Conservation (phyloP, 2,113 vertebrate species). For the Hystrix brachyura region DNA sequence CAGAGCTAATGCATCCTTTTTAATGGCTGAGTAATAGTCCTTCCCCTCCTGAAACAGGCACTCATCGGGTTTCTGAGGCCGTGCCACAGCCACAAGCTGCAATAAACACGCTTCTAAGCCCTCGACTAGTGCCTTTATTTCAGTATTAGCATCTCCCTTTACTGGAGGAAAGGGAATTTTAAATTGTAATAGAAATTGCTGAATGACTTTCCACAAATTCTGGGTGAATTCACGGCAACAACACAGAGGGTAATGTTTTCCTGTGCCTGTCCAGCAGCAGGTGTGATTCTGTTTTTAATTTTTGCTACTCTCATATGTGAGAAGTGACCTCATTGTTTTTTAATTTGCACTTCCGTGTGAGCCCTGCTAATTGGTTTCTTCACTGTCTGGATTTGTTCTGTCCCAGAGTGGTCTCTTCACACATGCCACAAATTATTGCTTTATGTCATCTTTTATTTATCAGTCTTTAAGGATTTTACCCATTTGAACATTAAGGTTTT, state of each 20-base stretch:
- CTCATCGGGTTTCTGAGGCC: conserved; percentile 1
- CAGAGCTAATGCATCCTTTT: neutral
- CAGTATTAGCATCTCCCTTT: neutral
- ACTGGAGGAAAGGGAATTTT: neutral
- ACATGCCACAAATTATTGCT: neutral
- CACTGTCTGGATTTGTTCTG: neutral
- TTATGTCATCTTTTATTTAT: neutral
- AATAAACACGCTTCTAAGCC: neutral
- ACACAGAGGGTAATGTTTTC: neutral
- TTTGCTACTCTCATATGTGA: conserved; percentile 53
- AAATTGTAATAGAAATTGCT: conserved; percentile 4
- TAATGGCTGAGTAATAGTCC: neutral
- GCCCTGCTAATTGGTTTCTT: conserved; percentile 17
- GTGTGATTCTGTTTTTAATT: conserved; percentile 48
- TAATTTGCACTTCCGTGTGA: conserved; percentile 58
- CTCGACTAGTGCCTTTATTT: neutral
- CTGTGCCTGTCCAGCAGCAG: neutral
- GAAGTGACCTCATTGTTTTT: conserved; percentile 53
- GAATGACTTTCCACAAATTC: conserved; percentile 6
- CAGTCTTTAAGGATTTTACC: conserved; percentile 28
- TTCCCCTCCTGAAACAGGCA: neutral
- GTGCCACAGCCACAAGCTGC: neutral
- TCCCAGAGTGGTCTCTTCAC: neutral
- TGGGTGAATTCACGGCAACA: neutral
- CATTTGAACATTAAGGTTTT: conserved; percentile 17